A percentile compares a stretch with the other conserved stretches of the same genome.
Evolutionary conservation across 1,140 invertebrate genomes (phyloP).

Genomic region (Dendrolimus punctatus): DNA sequence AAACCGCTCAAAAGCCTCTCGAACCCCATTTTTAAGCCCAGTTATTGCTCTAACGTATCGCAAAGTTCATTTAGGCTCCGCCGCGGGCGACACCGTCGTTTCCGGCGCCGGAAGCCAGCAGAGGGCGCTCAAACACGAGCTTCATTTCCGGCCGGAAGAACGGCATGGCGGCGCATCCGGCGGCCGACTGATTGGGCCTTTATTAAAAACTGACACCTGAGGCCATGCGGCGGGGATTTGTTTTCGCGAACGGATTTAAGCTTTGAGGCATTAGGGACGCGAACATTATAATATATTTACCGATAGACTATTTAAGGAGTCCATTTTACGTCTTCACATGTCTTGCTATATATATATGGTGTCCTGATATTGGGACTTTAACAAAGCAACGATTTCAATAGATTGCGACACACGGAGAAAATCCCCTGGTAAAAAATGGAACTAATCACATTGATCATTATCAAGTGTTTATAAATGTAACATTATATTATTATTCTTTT

Average conservation of each 20-base stretch:
- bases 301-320: no score
- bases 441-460: no score
- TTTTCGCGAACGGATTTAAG: conserved; percentile 20
- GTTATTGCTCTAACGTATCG: conserved; percentile 30
- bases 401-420: no score
- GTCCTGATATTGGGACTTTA: no score
- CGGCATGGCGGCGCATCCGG: conserved; percentile 41
- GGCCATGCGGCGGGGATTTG: conserved; percentile 30
- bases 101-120: conserved; percentile 30
- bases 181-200: conserved; percentile 57
- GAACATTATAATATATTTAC: no score
- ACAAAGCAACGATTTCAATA: no score
- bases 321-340: no score
- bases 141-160: conserved; percentile 50
- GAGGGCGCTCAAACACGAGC: conserved; percentile 44
- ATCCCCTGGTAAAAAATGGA: no score
- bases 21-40: conserved; percentile 18
- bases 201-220: conserved; percentile 68
- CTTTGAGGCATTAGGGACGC: neutral
- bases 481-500: no score
- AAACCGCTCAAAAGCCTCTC: conserved; percentile 11
- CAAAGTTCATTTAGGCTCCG: conserved; percentile 37
- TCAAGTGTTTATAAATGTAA: no score
- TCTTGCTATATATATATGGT: no score
- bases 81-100: conserved; percentile 34